These are phyloP conservation scores for Boloria selene DNA, from an alignment of 2,888 invertebrate genomes.

Conservation along the genomic window DNA sequence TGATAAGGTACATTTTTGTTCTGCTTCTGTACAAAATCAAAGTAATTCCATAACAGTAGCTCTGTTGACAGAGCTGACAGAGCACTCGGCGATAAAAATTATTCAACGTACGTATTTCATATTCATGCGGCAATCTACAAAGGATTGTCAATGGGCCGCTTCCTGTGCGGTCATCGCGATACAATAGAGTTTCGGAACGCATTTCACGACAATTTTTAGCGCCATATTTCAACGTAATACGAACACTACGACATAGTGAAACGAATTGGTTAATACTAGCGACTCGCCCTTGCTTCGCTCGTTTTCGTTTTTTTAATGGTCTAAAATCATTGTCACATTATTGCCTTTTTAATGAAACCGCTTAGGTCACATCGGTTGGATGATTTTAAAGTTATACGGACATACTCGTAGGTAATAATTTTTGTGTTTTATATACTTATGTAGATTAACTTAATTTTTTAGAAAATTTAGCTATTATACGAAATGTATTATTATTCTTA, in stretches of 20 bases:
- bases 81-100: slow-evolving; percentile 2
- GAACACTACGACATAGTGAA: background rate
- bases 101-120: slow-evolving; percentile 23
- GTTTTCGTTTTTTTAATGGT: no score
- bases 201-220: slow-evolving; percentile 15
- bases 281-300: background rate
- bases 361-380: no score
- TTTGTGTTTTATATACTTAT: no score
- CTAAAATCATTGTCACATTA: no score
- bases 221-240: slow-evolving; percentile 1
- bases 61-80: background rate
- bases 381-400: no score
- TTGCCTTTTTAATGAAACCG: no score
- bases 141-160: slow-evolving; percentile 35
- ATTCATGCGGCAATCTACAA: slow-evolving; percentile 30
- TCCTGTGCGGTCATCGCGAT: slow-evolving; percentile 29
- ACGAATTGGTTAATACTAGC: background rate
- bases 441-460: no score
- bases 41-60: background rate
- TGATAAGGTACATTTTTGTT: slow-evolving; percentile 9
- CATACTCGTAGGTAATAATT: no score
- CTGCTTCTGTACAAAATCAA: background rate
- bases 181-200: slow-evolving; percentile 20
- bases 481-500: no score
- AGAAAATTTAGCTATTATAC: no score